Base-by-base conservation (phyloP, 2,888 invertebrate species). In the Philhelius pedissequus region DNA sequence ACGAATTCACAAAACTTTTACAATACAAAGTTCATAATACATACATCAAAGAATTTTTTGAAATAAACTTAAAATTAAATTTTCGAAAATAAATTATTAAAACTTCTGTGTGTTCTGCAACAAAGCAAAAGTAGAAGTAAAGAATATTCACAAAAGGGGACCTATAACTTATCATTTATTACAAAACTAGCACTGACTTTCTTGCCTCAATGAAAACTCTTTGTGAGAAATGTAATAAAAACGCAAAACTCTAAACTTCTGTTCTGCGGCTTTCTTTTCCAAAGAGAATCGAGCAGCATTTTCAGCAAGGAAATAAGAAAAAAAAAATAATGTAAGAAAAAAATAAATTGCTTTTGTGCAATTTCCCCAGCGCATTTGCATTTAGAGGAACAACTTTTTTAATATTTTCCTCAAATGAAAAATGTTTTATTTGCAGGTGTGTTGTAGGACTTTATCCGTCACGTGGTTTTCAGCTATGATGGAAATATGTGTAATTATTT, bases 291-390 rank as follows among this genome's bases (percentile, higher is more conserved):
- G n/a, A 18, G 18, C 1, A 64, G 48, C 27, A 71, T 15, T 64
- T 35, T 45, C 18, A 20, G n/a, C 30, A 58, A 66, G 40, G 43
- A 66, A 22, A 56, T n/a, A 52, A n/a, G n/a, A n/a, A n/a, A 8
- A 25, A 35, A 64, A 66, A 73, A 58, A 32, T 43, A 18, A 7
- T 18, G 15, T 2, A 70, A 48, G 38, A 27, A 38, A 71, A 50
- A 78, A 52, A 43, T 66, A 60, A 54, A 73, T 79, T 79, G 73
- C 73, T 66, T 38, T 73, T 66, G 40, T 54, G 78, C 66, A 73
- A 79, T 79, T 79, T 71, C 32, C 25, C 32, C 9, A n/a, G 56
- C 58, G 50, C 73, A 79, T 73, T 71, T 79, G 73, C 58, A 73
- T 58, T 58, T 32, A 43, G 22, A 52, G 58, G 66, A 50, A 73